A percentile compares a stretch with the other conserved stretches of the same genome.
Evolutionary conservation across 2,888 invertebrate species (phyloP).

Genomic region (Lasioglossum leucozonium): DNA sequence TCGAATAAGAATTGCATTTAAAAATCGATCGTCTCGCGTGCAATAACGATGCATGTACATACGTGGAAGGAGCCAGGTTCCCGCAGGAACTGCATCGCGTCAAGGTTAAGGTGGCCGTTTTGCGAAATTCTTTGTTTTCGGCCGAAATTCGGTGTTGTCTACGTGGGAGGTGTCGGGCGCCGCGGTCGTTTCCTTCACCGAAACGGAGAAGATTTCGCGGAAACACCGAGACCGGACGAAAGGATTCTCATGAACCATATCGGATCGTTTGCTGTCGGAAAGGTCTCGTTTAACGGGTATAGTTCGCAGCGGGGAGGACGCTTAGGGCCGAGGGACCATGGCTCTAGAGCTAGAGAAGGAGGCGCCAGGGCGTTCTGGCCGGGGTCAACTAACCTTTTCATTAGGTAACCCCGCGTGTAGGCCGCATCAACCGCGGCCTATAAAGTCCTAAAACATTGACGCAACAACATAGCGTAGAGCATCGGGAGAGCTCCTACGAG

Average conservation of each 20-base stretch:
- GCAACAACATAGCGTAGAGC: slow-evolving; percentile 72
- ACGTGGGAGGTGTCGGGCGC: slow-evolving; percentile 63
- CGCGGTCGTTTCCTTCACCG: slow-evolving; percentile 55
- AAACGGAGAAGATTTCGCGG: slow-evolving; percentile 62
- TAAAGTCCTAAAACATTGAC: slow-evolving; percentile 83
- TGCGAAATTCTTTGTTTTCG: slow-evolving; percentile 19
- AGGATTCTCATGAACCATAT: slow-evolving; percentile 69
- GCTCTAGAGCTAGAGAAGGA: slow-evolving; percentile 74
- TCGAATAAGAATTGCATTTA: not conserved
- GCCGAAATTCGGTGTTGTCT: slow-evolving; percentile 50
- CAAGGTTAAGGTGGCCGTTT: slow-evolving; percentile 28
- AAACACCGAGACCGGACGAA: slow-evolving; percentile 48
- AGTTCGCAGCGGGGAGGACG: slow-evolving; percentile 25
- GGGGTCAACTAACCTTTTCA: slow-evolving; percentile 85
- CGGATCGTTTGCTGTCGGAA: slow-evolving; percentile 34
- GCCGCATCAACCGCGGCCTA: slow-evolving; percentile 77
- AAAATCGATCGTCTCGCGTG: not conserved
- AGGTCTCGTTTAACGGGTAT: slow-evolving; percentile 27
- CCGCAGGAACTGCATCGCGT: not conserved
- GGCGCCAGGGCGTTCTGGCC: slow-evolving; percentile 84
- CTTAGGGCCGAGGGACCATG: not conserved
- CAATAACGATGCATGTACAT: no score
- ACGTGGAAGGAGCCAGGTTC: not conserved
- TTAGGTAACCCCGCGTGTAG: slow-evolving; percentile 82
- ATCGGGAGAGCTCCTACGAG: not conserved